Evolutionary conservation across 2,797 vertebrate genomes (phyloP).

Genomic region (Hypotaenidia philippensis): DNA sequence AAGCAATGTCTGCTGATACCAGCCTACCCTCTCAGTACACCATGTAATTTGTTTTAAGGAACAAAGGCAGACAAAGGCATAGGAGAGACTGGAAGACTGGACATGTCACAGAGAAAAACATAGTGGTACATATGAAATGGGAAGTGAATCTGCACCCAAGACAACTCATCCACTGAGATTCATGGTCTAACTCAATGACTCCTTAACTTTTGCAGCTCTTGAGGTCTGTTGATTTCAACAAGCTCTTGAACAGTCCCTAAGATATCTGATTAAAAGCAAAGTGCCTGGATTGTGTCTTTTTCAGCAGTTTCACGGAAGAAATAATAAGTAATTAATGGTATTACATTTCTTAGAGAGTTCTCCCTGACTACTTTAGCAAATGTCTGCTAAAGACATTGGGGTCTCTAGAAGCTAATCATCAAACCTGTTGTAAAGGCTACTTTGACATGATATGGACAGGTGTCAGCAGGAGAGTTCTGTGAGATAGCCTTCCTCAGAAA

Average conservation of each 20-base stretch:
- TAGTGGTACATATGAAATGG: fast-evolving
- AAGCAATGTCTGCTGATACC: not conserved
- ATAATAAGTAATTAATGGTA: not conserved
- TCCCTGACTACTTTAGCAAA: not conserved
- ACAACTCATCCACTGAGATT: not conserved
- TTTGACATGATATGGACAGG: not conserved
- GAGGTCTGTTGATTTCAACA: not conserved
- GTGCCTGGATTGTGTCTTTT: not conserved
- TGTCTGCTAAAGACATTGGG: not conserved
- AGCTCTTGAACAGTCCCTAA: not conserved
- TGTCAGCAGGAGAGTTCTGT: not conserved
- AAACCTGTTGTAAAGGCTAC: not conserved
- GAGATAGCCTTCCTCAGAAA: not conserved
- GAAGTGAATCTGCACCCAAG: not conserved
- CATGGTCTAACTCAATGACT: not conserved
- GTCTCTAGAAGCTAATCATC: not conserved
- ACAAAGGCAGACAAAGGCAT: not conserved
- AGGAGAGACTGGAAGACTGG: not conserved
- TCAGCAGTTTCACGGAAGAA: not conserved
- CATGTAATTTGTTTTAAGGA: not conserved
- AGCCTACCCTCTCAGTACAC: fast-evolving
- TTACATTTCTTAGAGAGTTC: not conserved
- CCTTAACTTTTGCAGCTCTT: not conserved
- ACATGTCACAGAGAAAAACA: not conserved
- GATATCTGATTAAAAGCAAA: not conserved